These are phyloP conservation scores for Tetropium fuscum DNA, from an alignment of 2,888 invertebrate species.

Conservation along the genomic window DNA sequence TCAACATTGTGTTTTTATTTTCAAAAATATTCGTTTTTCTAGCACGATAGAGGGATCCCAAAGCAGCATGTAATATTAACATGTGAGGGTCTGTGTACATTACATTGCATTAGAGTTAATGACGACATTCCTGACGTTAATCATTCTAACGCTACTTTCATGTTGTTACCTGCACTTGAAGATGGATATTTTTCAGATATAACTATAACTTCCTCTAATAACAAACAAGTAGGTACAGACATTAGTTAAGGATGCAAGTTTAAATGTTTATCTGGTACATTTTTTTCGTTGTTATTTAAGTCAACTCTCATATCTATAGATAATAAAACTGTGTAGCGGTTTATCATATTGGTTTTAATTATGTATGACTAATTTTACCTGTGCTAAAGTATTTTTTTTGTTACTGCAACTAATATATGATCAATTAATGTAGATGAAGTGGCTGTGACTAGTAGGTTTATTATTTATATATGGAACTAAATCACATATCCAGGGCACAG, in stretches of 20 bases:
- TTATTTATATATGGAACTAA: no score
- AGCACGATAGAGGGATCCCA: slow-evolving; percentile 19
- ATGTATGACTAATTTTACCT: no score
- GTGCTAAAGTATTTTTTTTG: no score
- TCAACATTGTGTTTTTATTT: background rate
- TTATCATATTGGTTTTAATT: no score
- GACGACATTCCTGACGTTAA: slow-evolving; percentile 65
- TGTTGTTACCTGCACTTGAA: slow-evolving; percentile 74
- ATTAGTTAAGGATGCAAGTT: no score
- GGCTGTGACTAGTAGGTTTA: no score
- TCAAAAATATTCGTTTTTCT: background rate
- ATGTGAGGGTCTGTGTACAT: slow-evolving; percentile 73
- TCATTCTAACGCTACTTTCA: slow-evolving; percentile 68
- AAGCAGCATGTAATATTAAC: slow-evolving; percentile 59
- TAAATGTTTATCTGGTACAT: no score
- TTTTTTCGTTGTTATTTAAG: no score
- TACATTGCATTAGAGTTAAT: slow-evolving; percentile 72
- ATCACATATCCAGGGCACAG: no score
- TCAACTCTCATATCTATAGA: background rate
- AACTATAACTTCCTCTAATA: slow-evolving; percentile 67
- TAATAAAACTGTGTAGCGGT: no score
- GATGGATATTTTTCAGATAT: slow-evolving; percentile 76
- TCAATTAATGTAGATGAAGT: no score
- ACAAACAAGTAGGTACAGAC: slow-evolving; percentile 67
- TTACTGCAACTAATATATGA: no score